Evolutionary conservation across 2,113 vertebrate genomes (phyloP).

Genomic region (Dasyprocta punctata): DNA sequence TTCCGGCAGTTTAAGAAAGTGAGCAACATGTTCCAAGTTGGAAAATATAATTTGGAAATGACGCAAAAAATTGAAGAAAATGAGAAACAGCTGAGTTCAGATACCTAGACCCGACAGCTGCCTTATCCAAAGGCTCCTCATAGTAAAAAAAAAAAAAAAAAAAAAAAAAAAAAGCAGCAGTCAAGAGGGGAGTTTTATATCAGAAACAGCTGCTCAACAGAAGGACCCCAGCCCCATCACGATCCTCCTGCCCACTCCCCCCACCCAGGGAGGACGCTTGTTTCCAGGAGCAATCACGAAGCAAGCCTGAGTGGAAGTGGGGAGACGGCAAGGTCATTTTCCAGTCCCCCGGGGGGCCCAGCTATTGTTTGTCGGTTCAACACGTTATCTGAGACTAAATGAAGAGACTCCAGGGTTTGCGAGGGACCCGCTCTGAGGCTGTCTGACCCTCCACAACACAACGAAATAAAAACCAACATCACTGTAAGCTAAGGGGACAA

Average conservation of each 20-base stretch:
- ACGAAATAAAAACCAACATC: background rate
- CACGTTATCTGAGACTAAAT: background rate
- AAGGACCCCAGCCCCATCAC: background rate
- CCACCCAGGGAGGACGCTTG: background rate
- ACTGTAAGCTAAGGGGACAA: background rate
- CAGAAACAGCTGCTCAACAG: slow-evolving; percentile 54
- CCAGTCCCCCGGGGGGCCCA: background rate
- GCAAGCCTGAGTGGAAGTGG: background rate
- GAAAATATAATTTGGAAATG: slow-evolving; percentile 48
- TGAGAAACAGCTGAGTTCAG: slow-evolving; percentile 41
- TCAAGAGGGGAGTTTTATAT: background rate
- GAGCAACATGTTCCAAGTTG: background rate
- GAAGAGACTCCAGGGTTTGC: background rate
- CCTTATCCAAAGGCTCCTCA: slow-evolving; percentile 34
- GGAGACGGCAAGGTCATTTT: background rate
- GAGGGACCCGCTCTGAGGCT: background rate
- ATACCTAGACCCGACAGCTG: slow-evolving; percentile 24
- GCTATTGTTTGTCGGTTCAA: background rate
- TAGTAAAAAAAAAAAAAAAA: slow-evolving; percentile 19
- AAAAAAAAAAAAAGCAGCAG: background rate
- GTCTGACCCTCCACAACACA: background rate
- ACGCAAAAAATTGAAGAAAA: slow-evolving; percentile 52
- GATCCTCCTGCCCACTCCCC: rapidly evolving
- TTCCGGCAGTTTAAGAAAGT: background rate
- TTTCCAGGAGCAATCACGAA: background rate